Base-by-base conservation (phyloP, 2,888 invertebrate genomes). In the Tachina fera region DNA sequence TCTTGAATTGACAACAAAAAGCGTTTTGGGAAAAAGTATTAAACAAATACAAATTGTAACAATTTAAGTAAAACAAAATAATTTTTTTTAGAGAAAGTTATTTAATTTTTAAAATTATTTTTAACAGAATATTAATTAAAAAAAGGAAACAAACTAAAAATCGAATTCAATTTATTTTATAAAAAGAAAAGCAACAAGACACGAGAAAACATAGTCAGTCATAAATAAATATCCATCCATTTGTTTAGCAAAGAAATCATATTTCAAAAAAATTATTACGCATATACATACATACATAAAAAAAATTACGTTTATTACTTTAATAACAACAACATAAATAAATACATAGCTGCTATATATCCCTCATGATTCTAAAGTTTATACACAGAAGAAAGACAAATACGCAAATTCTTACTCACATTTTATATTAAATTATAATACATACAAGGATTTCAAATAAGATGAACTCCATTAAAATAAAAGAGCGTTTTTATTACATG, bases 191-290 rank as follows among this genome's bases (percentile, higher is more conserved):
- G 65, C n/a, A 51, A 68, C 13, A 60, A 31, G 31, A 83, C 47
- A 72, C 22, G 56, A 61, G 14, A 45, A 51, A 67, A 53, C 76
- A 76, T 80, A 79, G 86, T 83, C 83, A 86, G 80, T 76, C 83
- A 86, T 86, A 76, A 83, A 67, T 80, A 83, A 83, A 67, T 80
- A 83, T 86, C 86, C 86, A 86, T 86, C 86, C 86, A 86, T 86
- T 79, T 79, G 75, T 79, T 82, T 79, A 86, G 78, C 82, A 78
- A 81, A 53, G 53, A 86, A 86, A 78, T 71, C 47, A 78, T 78
- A 74, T 83, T 83, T 83, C 72, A 83, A 67, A 53, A 61, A 43
- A 19, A 45, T 19, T 49, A 31, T 10, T 19, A 19, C 22, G 39
- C 19, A 43, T 9, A 65, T 14, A 63, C 3, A 22, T 41, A 74